Evolutionary conservation across 2,888 invertebrate genomes (phyloP).

Genomic region (Xylocampa areola): DNA sequence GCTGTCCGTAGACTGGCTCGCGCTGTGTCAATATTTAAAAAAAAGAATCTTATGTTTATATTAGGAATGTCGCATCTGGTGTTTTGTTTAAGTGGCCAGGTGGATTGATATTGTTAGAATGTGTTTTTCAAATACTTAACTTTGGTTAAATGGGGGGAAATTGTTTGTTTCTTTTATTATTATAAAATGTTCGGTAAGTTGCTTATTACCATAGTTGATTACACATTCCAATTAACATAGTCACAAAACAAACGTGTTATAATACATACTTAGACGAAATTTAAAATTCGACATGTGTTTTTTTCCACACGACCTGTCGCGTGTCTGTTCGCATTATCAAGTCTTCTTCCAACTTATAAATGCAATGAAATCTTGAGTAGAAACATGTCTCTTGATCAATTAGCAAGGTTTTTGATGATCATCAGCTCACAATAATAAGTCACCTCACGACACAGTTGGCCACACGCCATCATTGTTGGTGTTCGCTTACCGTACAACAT

Average conservation of each 20-base stretch:
- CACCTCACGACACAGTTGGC: conserved; percentile 67
- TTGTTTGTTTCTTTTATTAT: too few species aligned
- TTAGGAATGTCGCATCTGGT: conserved; percentile 32
- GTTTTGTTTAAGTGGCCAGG: conserved; percentile 21
- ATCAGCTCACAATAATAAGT: conserved; percentile 39
- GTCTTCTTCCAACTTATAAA: background rate
- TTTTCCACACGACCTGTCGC: background rate
- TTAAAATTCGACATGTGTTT: background rate
- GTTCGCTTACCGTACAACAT: conserved; percentile 53
- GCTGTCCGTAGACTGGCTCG: conserved; percentile 11
- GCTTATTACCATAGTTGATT: too few species aligned
- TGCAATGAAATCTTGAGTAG: conserved; percentile 19
- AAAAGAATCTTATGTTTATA: too few species aligned
- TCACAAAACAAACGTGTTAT: too few species aligned
- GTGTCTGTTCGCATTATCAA: too few species aligned
- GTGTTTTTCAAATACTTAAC: conserved; percentile 9
- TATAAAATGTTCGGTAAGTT: background rate
- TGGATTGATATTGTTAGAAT: conserved; percentile 19
- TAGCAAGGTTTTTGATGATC: conserved; percentile 38
- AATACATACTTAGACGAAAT: too few species aligned
- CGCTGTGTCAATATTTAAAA: conserved; percentile 12
- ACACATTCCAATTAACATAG: too few species aligned
- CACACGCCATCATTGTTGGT: conserved; percentile 68
- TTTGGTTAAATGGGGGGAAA: background rate
- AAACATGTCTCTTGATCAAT: conserved; percentile 27